Base-by-base conservation (phyloP, 2,888 invertebrate genomes). In the Athripsodes cinereus region DNA sequence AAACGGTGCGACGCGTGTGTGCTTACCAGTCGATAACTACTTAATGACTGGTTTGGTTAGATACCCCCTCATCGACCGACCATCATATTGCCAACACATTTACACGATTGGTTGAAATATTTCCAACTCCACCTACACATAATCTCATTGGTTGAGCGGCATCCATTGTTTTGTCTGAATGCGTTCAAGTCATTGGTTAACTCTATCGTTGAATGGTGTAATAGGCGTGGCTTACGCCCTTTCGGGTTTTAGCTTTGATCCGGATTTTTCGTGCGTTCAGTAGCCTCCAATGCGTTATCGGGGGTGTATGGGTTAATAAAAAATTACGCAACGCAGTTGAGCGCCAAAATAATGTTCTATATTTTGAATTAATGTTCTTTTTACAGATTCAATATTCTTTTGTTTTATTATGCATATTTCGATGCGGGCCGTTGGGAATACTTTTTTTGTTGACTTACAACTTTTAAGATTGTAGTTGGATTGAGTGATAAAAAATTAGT, bases 51-150 rank as follows among this genome's bases (percentile, higher is more conserved):
- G 55, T 58, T 58, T 53, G 22, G 19, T 47, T 53, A 66, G 68
- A 68, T 66, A 60, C 68, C 61, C 50, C 59, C 71, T 72, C 71
- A 65, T 66, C 69, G 62, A 48, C 56, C 51, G 53, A 31, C 34
- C 61, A 46, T 21, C 40, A 46, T 21, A 11, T 2, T 20, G 13
- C 31, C 34, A 44, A 40, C 21, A 35, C 50, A 44, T 57, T 57
- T 46, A 13, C 31, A 47, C 55, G 35, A 55, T 55, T 53, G 48
- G 55, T 48, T 34, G 40, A 48, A 40, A 16, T 18, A 20, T 31
- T 35, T 53, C 26, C 20, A 31, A 18, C 49, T 46, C 34, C 31
- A 1, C 22, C 48, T 3, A 1, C 19, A 19, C 2, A 11, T 2
- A n/a, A n/a, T 20, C 16, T 19, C 11, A 55, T 57, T 57, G 57